phyloP scores from a whole-genome alignment of 2,113 vertebrate genomes.

The Neolamprologus ventralis region DNA sequence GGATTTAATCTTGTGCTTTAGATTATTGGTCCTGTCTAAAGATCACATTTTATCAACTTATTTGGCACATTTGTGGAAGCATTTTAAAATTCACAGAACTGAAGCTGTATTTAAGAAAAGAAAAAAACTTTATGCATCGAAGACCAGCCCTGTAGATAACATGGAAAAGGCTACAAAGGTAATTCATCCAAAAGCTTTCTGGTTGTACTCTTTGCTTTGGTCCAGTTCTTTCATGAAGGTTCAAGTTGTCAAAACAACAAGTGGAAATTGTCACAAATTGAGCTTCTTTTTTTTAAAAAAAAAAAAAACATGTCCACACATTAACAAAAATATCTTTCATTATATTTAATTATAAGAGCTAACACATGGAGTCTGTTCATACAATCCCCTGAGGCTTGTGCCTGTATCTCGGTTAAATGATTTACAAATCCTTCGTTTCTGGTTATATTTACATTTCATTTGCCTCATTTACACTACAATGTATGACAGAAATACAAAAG shows the following conservation, averaged over 20 bases:
- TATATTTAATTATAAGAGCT: neutral
- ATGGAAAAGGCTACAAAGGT: neutral
- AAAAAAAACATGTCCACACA: neutral
- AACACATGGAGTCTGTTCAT: neutral
- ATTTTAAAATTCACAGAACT: neutral
- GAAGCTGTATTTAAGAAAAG: neutral
- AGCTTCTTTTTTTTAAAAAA: rapidly evolving
- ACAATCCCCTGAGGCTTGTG: neutral
- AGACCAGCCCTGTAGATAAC: neutral
- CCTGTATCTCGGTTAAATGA: neutral
- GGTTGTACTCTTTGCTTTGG: neutral
- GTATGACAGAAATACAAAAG: neutral
- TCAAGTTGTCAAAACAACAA: neutral
- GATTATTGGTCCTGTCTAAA: neutral
- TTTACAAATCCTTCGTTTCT: neutral
- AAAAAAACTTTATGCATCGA: neutral
- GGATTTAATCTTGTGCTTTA: neutral
- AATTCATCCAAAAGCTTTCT: neutral
- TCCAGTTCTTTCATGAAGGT: neutral
- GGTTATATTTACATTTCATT: neutral
- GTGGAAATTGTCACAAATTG: neutral
- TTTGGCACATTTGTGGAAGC: neutral
- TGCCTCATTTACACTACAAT: neutral
- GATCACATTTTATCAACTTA: neutral
- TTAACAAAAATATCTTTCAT: neutral